phyloP scores from a whole-genome alignment of 2,113 vertebrate species.

The Arizona elegans region DNA sequence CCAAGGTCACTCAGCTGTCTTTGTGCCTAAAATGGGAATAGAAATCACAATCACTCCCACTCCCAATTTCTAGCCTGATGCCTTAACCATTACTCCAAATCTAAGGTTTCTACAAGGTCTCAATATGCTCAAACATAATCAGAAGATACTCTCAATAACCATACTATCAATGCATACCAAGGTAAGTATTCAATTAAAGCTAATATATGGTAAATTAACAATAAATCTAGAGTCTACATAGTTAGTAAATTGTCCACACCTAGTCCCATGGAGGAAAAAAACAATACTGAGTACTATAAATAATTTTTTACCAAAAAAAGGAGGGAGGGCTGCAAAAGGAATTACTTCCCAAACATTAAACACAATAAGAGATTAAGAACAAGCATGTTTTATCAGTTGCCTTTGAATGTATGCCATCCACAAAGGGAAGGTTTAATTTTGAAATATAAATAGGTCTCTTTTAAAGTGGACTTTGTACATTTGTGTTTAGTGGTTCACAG shows the following conservation, averaged over 20 bases:
- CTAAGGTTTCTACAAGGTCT: not conserved
- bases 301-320: not conserved
- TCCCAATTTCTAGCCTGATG: not conserved
- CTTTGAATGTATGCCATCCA: not conserved
- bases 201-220: not conserved
- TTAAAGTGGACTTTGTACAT: not conserved
- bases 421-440: not conserved
- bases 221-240: not conserved
- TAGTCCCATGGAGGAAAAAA: not conserved
- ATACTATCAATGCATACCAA: not conserved
- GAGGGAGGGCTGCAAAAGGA: not conserved
- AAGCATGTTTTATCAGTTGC: not conserved
- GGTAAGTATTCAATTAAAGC: not conserved
- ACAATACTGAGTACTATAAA: not conserved
- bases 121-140: not conserved
- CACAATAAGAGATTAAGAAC: slow-evolving; percentile 1
- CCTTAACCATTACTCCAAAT: not conserved
- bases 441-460: not conserved
- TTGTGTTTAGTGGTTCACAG: not conserved
- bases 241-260: not conserved
- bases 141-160: not conserved
- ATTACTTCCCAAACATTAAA: slow-evolving; percentile 16
- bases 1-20: not conserved
- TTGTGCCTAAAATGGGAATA: not conserved
- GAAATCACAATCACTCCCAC: not conserved